A percentile compares a stretch with the other conserved stretches of the same genome.
Evolutionary conservation across 2,113 vertebrate species (phyloP).

Genomic region (Panurus biarmicus): DNA sequence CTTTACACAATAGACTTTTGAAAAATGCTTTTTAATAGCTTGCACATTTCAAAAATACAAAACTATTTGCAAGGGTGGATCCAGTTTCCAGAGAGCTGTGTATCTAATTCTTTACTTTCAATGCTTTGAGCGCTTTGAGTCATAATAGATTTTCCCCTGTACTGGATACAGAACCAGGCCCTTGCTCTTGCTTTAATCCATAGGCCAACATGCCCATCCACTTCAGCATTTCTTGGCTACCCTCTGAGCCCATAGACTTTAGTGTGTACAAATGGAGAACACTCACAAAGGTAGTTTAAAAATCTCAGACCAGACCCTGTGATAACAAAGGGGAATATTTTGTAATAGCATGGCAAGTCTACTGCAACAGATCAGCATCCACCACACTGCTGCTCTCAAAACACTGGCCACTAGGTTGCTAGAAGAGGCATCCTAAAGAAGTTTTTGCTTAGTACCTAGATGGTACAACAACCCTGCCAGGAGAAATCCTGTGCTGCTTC

Average conservation of each 20-base stretch:
- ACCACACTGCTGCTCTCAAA: not conserved
- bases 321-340: not conserved
- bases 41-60: constrained; percentile 53
- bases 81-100: constrained; percentile 6
- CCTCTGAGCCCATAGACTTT: not conserved
- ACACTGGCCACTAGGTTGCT: not conserved
- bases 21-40: constrained; percentile 53
- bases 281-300: not conserved
- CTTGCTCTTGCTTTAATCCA: not conserved
- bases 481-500: not conserved
- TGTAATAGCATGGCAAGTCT: not conserved
- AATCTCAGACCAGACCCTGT: not conserved
- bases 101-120: constrained; percentile 26
- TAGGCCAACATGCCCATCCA: not conserved
- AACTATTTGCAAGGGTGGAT: constrained; percentile 39
- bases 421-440: not conserved
- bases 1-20: constrained; percentile 40
- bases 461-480: not conserved
- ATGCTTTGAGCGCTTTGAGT: not conserved
- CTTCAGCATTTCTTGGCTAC: not conserved
- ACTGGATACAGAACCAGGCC: not conserved
- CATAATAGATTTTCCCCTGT: not conserved
- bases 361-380: not conserved
- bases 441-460: not conserved
- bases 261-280: not conserved